Evolutionary conservation across 2,888 invertebrate species (phyloP), one percentile per base, ranked within the genome.

Genomic region (Diarsia brunnea): DNA sequence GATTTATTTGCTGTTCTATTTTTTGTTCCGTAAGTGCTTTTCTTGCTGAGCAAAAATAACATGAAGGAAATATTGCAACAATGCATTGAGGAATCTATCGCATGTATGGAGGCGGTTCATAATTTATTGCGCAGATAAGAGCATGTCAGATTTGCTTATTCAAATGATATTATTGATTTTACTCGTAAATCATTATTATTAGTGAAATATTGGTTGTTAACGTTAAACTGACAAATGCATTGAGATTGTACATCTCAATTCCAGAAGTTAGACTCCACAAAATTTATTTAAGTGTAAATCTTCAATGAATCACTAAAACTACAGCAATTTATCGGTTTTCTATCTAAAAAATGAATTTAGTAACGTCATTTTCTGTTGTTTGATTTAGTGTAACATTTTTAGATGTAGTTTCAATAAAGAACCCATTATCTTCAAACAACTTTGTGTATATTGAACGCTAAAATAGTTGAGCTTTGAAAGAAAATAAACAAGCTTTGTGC

Each of bases 51-150:
- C 24, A 75, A n/a, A 74, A 87, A 78, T 64, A 84, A 72, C 63
- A 60, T 66, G 65, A 55, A 21, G 58, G 43, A 78, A 58, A 78
- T 77, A 80, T 75, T 85, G 78, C 83, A 81, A 76, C 69, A 81
- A 85, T 80, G 79, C 84, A 87, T 82, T 81, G 77, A 85, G 64
- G 75, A 84, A 78, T 77, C n/a, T 69, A 67, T 67, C 21, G 53
- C 73, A 69, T 24, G 58, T 51, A 65, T 65, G 69, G 58, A 82
- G 78, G 63, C 68, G 65, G 78, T 12, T 45, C 70, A 14, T 81
- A 75, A 86, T 82, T 79, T 79, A 87, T 84, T 38, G 69, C 24
- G 5, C 27, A 75, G 86, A 79, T 87, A 87, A 84, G 61, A 87
- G 81, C 81, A 61, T 78, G 82, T 76, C 85, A 81, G 81, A 73